phyloP scores from a whole-genome alignment of 2,888 invertebrate genomes.

The Helleia helle region DNA sequence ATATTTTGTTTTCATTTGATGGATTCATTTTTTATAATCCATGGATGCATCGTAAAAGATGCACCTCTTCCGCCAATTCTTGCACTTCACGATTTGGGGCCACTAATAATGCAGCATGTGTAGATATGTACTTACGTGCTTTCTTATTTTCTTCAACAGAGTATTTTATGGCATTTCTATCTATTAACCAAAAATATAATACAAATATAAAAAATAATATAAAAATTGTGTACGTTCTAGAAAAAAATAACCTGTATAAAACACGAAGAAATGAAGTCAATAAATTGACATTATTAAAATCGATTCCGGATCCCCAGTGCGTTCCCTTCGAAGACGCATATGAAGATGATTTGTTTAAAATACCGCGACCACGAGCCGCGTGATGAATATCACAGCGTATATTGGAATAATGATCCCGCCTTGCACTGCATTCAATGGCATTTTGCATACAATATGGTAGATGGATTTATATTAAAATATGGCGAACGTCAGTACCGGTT shows the following conservation, averaged over 20 bases:
- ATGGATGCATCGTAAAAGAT: no score
- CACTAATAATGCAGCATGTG: not conserved
- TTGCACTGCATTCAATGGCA: constrained; percentile 71
- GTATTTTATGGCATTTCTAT: no score
- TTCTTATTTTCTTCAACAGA: no score
- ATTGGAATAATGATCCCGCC: constrained; percentile 71
- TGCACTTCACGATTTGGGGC: no score
- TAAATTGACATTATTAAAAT: constrained; percentile 43
- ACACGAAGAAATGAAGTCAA: constrained; percentile 2
- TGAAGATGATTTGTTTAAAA: constrained; percentile 73
- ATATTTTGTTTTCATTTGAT: no score
- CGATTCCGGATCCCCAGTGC: constrained; percentile 35
- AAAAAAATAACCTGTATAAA: not conserved
- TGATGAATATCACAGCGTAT: constrained; percentile 70
- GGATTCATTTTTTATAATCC: no score
- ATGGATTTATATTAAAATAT: constrained; percentile 74
- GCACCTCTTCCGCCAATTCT: no score
- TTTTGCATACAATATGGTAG: constrained; percentile 74
- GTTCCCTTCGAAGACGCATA: constrained; percentile 32
- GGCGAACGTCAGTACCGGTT: constrained; percentile 66
- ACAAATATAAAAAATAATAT: no score
- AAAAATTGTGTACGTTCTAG: not conserved
- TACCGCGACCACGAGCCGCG: constrained; percentile 49
- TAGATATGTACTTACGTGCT: no score
- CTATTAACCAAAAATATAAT: not conserved